Conservation (phyloP, 2,113 vertebrate species). For the Dasyornis broadbenti region DNA sequence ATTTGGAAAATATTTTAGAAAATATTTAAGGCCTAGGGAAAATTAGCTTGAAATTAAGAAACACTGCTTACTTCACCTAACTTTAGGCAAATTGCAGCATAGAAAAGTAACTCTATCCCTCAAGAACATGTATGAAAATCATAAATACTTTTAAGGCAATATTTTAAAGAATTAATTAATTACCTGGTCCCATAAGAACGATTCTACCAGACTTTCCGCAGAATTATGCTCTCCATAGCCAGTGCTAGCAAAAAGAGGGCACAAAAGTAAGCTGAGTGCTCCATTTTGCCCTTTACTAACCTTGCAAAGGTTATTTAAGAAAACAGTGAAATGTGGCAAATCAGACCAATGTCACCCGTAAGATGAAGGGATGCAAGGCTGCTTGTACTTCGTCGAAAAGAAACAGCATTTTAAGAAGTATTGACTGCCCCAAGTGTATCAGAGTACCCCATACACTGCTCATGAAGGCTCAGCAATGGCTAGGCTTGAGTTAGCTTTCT, state of each 20-base stretch:
- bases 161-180: neutral
- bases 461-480: neutral
- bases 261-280: neutral
- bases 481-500: neutral
- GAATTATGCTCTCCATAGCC: neutral
- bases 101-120: neutral
- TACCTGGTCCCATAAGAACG: neutral
- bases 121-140: neutral
- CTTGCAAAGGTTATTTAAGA: neutral
- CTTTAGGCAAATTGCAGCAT: neutral
- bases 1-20: neutral
- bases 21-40: neutral
- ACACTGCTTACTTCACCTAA: neutral
- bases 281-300: neutral
- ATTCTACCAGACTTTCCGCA: neutral
- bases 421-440: neutral
- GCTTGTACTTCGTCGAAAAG: rapidly evolving
- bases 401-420: neutral
- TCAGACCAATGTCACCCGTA: neutral
- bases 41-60: neutral
- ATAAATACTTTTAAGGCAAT: neutral
- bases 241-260: neutral
- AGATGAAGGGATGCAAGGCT: rapidly evolving
- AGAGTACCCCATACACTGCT: neutral
- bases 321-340: neutral